A percentile compares a stretch with the other conserved stretches of the same genome.
These are phyloP conservation scores for Phyllostomus discolor DNA, from an alignment of 2,113 vertebrate species.

Conservation along the genomic window DNA sequence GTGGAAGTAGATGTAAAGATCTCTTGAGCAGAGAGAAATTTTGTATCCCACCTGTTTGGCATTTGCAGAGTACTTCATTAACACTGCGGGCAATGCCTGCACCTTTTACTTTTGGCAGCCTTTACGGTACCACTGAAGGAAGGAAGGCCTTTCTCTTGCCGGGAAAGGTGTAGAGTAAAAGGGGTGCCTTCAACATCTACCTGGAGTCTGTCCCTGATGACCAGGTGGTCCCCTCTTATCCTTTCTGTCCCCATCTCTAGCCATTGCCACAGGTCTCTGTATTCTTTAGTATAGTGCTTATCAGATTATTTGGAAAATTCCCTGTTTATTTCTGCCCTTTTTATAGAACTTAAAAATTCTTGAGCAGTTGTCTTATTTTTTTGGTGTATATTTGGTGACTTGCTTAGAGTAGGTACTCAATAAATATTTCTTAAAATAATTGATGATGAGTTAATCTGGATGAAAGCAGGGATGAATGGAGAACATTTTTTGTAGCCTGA, in stretches of 20 bases:
- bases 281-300: neutral
- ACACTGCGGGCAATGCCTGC: rapidly evolving
- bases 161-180: neutral
- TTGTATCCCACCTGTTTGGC: neutral
- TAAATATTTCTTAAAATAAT: neutral
- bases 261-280: neutral
- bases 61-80: neutral
- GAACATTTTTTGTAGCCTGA: neutral
- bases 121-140: neutral
- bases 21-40: neutral
- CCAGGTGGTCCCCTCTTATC: neutral
- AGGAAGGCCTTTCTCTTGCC: neutral
- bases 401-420: neutral
- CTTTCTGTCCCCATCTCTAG: neutral
- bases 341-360: neutral
- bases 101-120: neutral
- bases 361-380: neutral
- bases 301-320: neutral
- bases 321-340: neutral
- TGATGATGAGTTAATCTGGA: neutral
- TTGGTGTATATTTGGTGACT: neutral
- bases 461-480: neutral
- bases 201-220: neutral
- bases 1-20: neutral
- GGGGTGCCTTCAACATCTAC: neutral